These are phyloP conservation scores for Eurystomus glaucurus DNA, from an alignment of 2,797 vertebrate species.

Conservation along the genomic window DNA sequence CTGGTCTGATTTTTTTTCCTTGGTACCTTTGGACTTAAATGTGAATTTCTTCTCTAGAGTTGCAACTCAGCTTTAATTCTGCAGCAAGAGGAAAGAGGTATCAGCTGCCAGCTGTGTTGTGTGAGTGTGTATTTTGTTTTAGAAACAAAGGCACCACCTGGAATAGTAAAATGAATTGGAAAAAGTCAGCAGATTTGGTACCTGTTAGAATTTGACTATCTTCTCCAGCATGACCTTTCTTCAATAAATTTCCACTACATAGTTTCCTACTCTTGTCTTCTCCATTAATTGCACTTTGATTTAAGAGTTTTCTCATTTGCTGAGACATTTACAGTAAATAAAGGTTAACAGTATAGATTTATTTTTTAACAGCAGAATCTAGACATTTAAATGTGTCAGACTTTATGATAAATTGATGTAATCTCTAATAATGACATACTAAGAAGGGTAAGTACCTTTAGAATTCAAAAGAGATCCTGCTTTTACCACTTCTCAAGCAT, in stretches of 20 bases:
- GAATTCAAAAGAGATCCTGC: not conserved
- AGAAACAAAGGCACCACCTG: not conserved
- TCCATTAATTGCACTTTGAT: slow-evolving; percentile 49
- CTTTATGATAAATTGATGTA: slow-evolving; percentile 21
- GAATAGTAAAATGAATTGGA: not conserved
- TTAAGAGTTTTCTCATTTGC: slow-evolving; percentile 59
- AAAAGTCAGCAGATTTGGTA: slow-evolving; percentile 5
- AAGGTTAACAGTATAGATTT: slow-evolving; percentile 61
- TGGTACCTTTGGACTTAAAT: not conserved
- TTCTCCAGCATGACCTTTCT: slow-evolving; percentile 26
- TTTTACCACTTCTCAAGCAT: not conserved
- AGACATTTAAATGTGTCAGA: slow-evolving; percentile 54
- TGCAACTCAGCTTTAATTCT: not conserved
- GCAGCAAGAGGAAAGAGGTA: not conserved
- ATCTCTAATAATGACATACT: slow-evolving; percentile 37
- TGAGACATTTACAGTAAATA: slow-evolving; percentile 64
- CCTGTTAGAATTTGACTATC: slow-evolving; percentile 19
- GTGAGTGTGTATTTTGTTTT: not conserved
- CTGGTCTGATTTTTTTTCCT: not conserved
- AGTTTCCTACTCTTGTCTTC: slow-evolving; percentile 5
- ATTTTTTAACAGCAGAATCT: slow-evolving; percentile 7
- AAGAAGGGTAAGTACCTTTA: slow-evolving; percentile 24
- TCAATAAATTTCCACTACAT: not conserved
- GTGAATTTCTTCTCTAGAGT: not conserved
- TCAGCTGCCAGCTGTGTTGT: not conserved